phyloP scores from a whole-genome alignment of 2,888 invertebrate species.

The Ametastegia equiseti region DNA sequence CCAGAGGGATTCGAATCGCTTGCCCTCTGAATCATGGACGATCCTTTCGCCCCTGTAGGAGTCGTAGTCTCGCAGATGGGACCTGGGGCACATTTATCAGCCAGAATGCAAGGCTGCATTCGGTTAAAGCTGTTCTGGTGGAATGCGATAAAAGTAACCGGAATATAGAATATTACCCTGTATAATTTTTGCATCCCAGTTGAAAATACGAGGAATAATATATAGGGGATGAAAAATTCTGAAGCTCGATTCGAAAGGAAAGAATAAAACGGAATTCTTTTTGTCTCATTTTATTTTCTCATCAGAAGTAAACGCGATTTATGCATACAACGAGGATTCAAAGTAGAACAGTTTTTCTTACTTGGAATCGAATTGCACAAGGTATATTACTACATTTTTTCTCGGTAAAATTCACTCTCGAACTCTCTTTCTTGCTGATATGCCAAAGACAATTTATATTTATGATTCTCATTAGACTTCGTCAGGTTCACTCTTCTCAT shows the following conservation, averaged over 20 bases:
- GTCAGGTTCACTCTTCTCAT: neutral
- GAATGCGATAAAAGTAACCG: constrained; percentile 10
- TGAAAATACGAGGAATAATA: neutral
- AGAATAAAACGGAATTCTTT: too few relatives aligned
- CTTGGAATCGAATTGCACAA: neutral
- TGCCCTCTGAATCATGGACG: neutral
- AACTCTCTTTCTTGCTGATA: neutral
- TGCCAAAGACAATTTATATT: neutral
- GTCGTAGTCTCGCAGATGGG: constrained; percentile 20
- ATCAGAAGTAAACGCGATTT: neutral
- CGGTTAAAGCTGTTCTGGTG: constrained; percentile 18
- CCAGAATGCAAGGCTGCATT: constrained; percentile 18
- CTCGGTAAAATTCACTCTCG: neutral
- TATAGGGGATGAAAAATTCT: neutral
- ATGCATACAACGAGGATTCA: neutral
- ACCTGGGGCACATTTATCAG: constrained; percentile 25
- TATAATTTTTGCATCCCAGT: neutral
- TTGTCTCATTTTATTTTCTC: too few relatives aligned
- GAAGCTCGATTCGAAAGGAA: neutral
- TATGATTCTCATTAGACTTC: constrained; percentile 9
- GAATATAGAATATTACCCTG: neutral
- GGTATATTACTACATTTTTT: neutral
- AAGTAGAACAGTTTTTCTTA: neutral
- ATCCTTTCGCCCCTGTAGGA: neutral
- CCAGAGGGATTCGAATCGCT: constrained; percentile 5